A percentile compares a stretch with the other conserved stretches of the same genome.
These are phyloP conservation scores for Peromyscus attwateri DNA, from an alignment of 2,797 vertebrate genomes.

Conservation along the genomic window DNA sequence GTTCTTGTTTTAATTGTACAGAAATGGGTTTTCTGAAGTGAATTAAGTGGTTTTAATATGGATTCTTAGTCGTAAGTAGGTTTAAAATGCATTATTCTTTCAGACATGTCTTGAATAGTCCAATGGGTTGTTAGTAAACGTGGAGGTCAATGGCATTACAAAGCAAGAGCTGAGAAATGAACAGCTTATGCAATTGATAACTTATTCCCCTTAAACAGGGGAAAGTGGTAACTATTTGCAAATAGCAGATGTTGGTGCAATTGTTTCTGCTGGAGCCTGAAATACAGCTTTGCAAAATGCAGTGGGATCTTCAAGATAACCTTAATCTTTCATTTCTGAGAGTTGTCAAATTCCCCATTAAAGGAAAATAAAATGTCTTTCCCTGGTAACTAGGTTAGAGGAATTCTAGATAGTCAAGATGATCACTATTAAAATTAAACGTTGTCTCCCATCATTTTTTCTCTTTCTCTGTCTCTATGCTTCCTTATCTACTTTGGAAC, in stretches of 20 bases:
- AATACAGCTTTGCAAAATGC: slow-evolving; percentile 32
- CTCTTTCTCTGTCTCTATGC: not conserved
- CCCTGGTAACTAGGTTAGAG: not conserved
- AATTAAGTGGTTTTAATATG: not conserved
- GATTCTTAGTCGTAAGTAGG: not conserved
- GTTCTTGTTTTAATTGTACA: not conserved
- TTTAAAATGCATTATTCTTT: slow-evolving; percentile 22
- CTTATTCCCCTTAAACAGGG: not conserved
- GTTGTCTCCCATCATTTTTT: not conserved
- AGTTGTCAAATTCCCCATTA: slow-evolving; percentile 7
- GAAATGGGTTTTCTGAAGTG: not conserved
- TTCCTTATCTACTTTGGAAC: not conserved
- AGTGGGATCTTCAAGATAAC: not conserved
- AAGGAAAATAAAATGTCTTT: slow-evolving; percentile 11
- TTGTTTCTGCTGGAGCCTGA: not conserved
- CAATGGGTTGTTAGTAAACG: not conserved
- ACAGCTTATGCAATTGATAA: not conserved
- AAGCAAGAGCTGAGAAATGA: not conserved
- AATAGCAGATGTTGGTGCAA: slow-evolving; percentile 23
- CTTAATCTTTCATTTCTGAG: slow-evolving; percentile 35
- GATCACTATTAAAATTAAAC: not conserved
- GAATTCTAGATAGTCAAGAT: not conserved
- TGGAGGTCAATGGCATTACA: not conserved
- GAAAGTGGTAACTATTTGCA: slow-evolving; percentile 37
- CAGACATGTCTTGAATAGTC: not conserved